Percentiles rank a stretch among this genome's conserved stretches.
Conservation (phyloP, 2,797 vertebrate species). For the Esox lucius region DNA sequence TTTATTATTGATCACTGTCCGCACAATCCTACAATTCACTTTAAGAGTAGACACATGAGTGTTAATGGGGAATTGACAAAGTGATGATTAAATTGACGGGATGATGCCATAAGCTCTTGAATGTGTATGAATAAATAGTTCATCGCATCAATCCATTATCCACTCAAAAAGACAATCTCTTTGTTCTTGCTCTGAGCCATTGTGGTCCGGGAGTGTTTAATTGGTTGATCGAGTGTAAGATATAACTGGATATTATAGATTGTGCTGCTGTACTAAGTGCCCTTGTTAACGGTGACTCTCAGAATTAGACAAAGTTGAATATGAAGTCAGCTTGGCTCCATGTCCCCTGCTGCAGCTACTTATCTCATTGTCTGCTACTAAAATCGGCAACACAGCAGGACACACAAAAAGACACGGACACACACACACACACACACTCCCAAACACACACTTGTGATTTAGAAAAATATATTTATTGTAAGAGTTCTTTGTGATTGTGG, state of each 20-base stretch:
- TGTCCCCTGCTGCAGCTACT: background rate
- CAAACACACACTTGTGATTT: background rate
- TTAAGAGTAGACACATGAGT: background rate
- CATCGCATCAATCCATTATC: conserved; percentile 32
- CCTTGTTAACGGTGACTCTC: background rate
- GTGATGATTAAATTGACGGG: conserved; percentile 3
- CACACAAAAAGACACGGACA: background rate
- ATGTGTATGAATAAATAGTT: background rate
- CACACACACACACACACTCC: conserved; percentile 9
- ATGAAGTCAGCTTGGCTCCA: background rate
- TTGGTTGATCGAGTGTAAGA: conserved; percentile 1
- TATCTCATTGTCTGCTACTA: background rate
- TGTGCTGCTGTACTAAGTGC: background rate
- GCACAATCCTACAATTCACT: background rate
- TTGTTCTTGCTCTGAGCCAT: background rate
- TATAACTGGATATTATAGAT: background rate
- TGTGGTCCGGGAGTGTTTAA: background rate
- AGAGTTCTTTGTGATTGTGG: background rate
- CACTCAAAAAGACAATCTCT: background rate
- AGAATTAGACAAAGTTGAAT: background rate
- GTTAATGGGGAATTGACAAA: conserved; percentile 5
- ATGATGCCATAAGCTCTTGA: background rate
- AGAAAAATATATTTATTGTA: background rate
- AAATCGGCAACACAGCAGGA: background rate
- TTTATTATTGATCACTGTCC: conserved; percentile 23